phyloP scores from a whole-genome alignment of 1,140 invertebrate genomes.

The Plutomurus gul region DNA sequence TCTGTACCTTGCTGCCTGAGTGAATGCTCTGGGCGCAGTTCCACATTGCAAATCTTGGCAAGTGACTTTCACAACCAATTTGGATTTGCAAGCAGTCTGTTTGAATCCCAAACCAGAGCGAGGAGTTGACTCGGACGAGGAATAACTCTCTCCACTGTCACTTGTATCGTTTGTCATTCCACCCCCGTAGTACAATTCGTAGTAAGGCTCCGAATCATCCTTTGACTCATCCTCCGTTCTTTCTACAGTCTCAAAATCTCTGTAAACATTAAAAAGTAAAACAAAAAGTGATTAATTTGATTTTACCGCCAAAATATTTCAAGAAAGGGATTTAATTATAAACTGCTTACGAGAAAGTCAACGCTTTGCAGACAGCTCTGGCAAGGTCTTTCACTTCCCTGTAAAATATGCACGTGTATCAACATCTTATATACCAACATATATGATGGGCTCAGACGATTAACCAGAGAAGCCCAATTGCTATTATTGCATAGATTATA shows the following conservation, averaged over 20 bases:
- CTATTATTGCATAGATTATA: too few species aligned
- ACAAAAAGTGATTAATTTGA: neutral
- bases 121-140: slow-evolving; percentile 52
- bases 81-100: slow-evolving; percentile 65
- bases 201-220: slow-evolving; percentile 51
- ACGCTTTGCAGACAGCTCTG: slow-evolving; percentile 73
- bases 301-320: too few species aligned
- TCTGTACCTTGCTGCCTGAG: slow-evolving; percentile 51
- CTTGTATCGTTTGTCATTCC: slow-evolving; percentile 33
- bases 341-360: slow-evolving; percentile 72
- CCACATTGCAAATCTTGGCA: slow-evolving; percentile 76
- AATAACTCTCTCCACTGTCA: slow-evolving; percentile 17
- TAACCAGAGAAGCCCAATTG: too few species aligned
- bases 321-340: neutral
- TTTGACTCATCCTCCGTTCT: slow-evolving; percentile 58
- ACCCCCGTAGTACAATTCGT: slow-evolving; percentile 52
- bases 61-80: slow-evolving; percentile 69
- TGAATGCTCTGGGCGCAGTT: slow-evolving; percentile 51
- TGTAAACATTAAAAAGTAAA: slow-evolving; percentile 53
- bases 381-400: slow-evolving; percentile 72
- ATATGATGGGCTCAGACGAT: too few species aligned
- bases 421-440: too few species aligned
- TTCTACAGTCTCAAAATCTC: slow-evolving; percentile 64
- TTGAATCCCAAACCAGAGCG: slow-evolving; percentile 68
- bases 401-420: too few species aligned